Base-by-base conservation (phyloP, 2,888 invertebrate species). In the Folsomia manolachei region DNA sequence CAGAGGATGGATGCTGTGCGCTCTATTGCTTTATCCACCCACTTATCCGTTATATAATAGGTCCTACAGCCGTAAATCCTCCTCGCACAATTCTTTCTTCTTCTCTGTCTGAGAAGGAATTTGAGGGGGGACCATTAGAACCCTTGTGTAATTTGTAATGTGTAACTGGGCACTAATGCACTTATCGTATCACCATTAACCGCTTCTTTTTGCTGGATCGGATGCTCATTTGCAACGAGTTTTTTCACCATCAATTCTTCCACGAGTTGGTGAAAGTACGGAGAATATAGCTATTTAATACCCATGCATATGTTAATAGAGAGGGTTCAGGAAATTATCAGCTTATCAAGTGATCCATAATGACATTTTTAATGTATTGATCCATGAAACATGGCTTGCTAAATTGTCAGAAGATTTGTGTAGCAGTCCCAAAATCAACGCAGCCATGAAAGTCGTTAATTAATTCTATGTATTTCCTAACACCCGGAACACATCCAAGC, bases 61-160 rank as follows among this genome's bases (percentile, higher is more conserved):
- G 7, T 24, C 24, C 25, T 63, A 24, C 63, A 63, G 63, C 63
- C 63, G 63, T 63, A 63, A 63, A 63, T 63, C 63, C 63, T 63
- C 25, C 63, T 63, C 63, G 24, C 25, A n/a, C 63, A 63, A 11
- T 24, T 39, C 39, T 39, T 39, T 39, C 39, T n/a, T n/a, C n/a
- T n/a, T n/a, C n/a, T n/a, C n/a, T n/a, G n/a, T n/a, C n/a, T n/a
- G n/a, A n/a, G n/a, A n/a, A n/a, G 39, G 39, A 14, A 39, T 39
- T 9, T 14, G 39, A 39, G 39, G 14, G 39, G 39, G 39, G 39
- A 39, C 14, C 7, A 39, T 39, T 4, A 14, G 18, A 24, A 63
- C 21, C 60, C 19, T 18, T 4, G 63, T 63, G 23, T 9, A 18
- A 63, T 63, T 23, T 63, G 63, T 63, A 63, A 63, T 24, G 39